These are phyloP conservation scores for Ammospiza maritima DNA, from an alignment of 2,797 vertebrate genomes.

Conservation along the genomic window DNA sequence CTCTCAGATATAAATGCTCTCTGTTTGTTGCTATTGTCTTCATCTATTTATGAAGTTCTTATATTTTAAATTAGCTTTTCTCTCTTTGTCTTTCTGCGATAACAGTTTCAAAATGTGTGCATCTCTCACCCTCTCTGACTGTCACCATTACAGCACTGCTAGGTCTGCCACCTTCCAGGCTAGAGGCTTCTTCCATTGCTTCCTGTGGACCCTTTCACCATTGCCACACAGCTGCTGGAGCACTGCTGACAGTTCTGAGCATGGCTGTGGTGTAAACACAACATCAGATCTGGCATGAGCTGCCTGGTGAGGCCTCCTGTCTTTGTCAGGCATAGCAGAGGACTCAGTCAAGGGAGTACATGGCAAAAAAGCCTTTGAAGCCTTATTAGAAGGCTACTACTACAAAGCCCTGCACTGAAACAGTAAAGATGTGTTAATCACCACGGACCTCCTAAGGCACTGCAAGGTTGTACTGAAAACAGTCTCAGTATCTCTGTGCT, in stretches of 20 bases:
- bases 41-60: not conserved
- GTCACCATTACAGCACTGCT: not conserved
- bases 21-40: not conserved
- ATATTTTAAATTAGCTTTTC: not conserved
- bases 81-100: not conserved
- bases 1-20: not conserved
- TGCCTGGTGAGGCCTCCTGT: not conserved
- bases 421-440: not conserved
- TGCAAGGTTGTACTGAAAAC: not conserved
- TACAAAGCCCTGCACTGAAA: not conserved
- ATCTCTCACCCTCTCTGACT: not conserved
- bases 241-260: not conserved
- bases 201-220: not conserved
- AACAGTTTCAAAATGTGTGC: not conserved
- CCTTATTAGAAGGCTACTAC: not conserved
- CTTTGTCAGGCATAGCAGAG: not conserved
- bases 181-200: not conserved
- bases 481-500: not conserved
- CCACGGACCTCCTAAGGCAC: not conserved
- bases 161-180: not conserved
- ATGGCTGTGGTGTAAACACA: not conserved
- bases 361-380: not conserved
- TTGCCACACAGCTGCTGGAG: not conserved
- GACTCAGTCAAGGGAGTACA: not conserved
- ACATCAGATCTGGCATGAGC: not conserved